Evolutionary conservation across 2,888 invertebrate species (phyloP).

Genomic region (Zeuzera pyrina): DNA sequence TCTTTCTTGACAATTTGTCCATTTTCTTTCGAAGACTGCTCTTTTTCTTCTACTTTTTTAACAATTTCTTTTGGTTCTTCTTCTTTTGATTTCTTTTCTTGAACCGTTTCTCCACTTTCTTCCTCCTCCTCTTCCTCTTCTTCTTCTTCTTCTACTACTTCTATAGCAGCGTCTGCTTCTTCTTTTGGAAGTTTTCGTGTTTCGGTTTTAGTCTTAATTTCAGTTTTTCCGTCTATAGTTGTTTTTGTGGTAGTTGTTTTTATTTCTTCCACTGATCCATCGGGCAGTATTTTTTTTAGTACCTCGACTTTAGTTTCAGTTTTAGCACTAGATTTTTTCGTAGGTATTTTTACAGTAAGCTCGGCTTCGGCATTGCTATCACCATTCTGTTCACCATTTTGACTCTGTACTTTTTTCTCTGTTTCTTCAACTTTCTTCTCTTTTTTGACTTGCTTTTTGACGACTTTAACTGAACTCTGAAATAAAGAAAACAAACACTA

Average conservation of each 20-base stretch:
- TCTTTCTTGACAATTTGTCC: constrained; percentile 38
- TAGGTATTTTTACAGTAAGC: constrained; percentile 47
- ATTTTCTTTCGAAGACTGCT: constrained; percentile 23
- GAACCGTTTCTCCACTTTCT: constrained; percentile 1
- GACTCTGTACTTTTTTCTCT: constrained; percentile 20
- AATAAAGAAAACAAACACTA: constrained; percentile 26
- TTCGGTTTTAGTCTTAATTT: constrained; percentile 56
- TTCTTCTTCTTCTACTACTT: constrained; percentile 27
- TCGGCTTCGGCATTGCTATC: constrained; percentile 41
- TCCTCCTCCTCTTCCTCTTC: constrained; percentile 32
- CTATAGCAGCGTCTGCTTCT: constrained; percentile 24
- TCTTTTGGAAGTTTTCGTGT: constrained; percentile 54
- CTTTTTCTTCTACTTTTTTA: constrained; percentile 16
- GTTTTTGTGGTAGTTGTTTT: constrained; percentile 62
- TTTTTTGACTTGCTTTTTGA: constrained; percentile 43
- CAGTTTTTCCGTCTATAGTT: constrained; percentile 56
- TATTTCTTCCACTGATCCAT: constrained; percentile 53
- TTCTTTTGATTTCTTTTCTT: neutral
- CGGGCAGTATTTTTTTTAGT: constrained; percentile 45
- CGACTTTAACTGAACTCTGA: constrained; percentile 54
- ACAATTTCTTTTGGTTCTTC: constrained; percentile 2
- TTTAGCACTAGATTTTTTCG: constrained; percentile 53
- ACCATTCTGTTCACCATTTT: constrained; percentile 50
- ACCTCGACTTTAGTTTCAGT: constrained; percentile 62
- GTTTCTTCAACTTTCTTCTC: constrained; percentile 36